Conservation (phyloP, 2,888 invertebrate species). For the Cerastis leucographa region DNA sequence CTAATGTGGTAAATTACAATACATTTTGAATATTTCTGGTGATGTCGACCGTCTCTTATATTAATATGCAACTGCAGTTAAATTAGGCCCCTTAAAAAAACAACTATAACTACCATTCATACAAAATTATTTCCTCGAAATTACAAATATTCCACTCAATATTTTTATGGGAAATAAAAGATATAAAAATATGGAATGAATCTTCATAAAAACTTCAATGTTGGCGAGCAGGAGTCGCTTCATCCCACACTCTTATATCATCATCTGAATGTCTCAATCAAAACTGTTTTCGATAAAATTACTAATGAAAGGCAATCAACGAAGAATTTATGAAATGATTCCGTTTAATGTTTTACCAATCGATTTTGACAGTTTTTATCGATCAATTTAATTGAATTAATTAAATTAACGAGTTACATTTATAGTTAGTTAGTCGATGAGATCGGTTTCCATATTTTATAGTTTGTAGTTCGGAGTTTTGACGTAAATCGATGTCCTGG, state of each 20-base stretch:
- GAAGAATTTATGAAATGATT: conserved; percentile 57
- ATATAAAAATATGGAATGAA: conserved; percentile 37
- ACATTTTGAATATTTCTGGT: not conserved
- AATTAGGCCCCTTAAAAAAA: not conserved
- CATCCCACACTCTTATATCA: conserved; percentile 44
- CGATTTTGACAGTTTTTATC: conserved; percentile 64
- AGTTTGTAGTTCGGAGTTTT: conserved; percentile 45
- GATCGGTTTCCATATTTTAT: conserved; percentile 40
- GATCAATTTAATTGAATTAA: conserved; percentile 62
- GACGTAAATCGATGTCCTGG: conserved; percentile 21
- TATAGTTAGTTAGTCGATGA: conserved; percentile 47
- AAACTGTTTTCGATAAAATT: conserved; percentile 57
- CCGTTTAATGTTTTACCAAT: conserved; percentile 56
- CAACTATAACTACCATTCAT: not conserved
- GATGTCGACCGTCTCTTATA: not conserved
- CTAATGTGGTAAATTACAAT: not conserved
- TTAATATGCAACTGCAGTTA: not conserved
- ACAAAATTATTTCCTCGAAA: conserved; percentile 7
- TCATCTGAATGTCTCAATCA: conserved; percentile 55
- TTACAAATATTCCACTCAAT: conserved; percentile 17
- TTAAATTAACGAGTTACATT: conserved; percentile 58
- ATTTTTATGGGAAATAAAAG: conserved; percentile 20
- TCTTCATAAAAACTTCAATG: conserved; percentile 36
- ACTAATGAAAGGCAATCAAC: conserved; percentile 61
- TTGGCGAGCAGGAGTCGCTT: conserved; percentile 37